Base-by-base conservation (phyloP, 1,140 invertebrate species). In the Drosophila sechellia region DNA sequence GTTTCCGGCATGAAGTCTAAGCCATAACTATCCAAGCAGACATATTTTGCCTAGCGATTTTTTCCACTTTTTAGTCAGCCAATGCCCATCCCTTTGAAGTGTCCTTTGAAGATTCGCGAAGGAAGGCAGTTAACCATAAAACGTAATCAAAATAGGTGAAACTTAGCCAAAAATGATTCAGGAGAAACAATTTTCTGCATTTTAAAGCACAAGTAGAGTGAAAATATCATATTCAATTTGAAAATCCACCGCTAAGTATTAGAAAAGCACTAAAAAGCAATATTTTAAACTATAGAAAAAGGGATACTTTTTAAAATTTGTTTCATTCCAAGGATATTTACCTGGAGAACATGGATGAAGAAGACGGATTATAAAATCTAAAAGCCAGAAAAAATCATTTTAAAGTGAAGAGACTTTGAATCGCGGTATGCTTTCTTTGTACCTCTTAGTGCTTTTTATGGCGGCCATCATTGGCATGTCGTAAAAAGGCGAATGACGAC, bases 391-490 rank as follows among this genome's bases (percentile, higher is more conserved):
- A 15, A 6, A 40, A 48, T n/a, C 5, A 22, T 11, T 58, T 31
- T 8, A 20, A 31, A 40, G 1, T 5, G 12, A 11, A 60, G 37
- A 17, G 31, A 55, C 46, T 4, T 45, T 54, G 12, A 54, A 45
- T 54, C 13, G n/a, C 48, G 48, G 22, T 58, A 17, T 59, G 59
- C 71, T 65, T 70, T 80, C 49, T 71, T 81, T 79, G 63, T 72
- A 57, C 69, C 60, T 77, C 61, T 69, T 55, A 40, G 46, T 52
- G 43, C 49, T 68, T 86, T 86, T 86, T 86, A 87, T 72, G 84
- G 48, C 83, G 22, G 49, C 68, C 83, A 83, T 86, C 83, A 86
- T 86, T 86, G 83, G 83, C 83, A 81, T 87, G 83, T 86, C 83
- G 75, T 86, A 86, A 86, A 86, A 81, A 76, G 75, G 75, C 81